Evolutionary conservation across 2,888 invertebrate species (phyloP).

Genomic region (Caradrina kadenii): DNA sequence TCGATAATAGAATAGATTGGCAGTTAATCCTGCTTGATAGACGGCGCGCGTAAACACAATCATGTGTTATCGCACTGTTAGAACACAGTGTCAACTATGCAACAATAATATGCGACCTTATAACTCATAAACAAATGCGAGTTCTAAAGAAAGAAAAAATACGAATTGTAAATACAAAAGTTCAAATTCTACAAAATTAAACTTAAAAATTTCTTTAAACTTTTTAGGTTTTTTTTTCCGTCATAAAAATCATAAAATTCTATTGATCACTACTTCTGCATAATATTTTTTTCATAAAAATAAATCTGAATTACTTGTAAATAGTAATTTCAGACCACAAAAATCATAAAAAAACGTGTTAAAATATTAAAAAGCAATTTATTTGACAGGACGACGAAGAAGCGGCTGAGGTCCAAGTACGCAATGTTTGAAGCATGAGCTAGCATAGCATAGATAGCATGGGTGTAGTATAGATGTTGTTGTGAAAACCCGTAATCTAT

Average conservation of each 20-base stretch:
- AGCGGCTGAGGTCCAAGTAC: conserved; percentile 65
- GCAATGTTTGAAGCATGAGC: conserved; percentile 69
- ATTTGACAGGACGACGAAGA: conserved; percentile 70
- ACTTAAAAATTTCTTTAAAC: not conserved
- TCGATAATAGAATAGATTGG: conserved; percentile 7
- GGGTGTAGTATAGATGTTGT: conserved; percentile 56
- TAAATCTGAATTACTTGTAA: conserved; percentile 45
- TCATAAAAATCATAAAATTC: not conserved
- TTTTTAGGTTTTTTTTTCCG: not conserved
- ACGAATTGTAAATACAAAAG: no score
- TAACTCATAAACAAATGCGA: not conserved
- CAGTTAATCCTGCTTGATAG: conserved; percentile 9
- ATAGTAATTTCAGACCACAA: conserved; percentile 40
- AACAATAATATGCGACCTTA: not conserved
- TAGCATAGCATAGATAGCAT: conserved; percentile 61
- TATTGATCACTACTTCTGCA: not conserved
- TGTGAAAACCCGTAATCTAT: conserved; percentile 44
- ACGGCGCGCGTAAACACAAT: not conserved
- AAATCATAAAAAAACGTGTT: not conserved
- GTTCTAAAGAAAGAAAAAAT: not conserved
- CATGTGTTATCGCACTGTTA: conserved; percentile 16
- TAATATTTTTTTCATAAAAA: not conserved
- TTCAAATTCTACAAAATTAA: not conserved
- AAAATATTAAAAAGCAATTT: conserved; percentile 58
- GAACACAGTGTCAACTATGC: not conserved